phyloP scores from a whole-genome alignment of 2,113 vertebrate genomes.

The Sinocyclocheilus maitianheensis region DNA sequence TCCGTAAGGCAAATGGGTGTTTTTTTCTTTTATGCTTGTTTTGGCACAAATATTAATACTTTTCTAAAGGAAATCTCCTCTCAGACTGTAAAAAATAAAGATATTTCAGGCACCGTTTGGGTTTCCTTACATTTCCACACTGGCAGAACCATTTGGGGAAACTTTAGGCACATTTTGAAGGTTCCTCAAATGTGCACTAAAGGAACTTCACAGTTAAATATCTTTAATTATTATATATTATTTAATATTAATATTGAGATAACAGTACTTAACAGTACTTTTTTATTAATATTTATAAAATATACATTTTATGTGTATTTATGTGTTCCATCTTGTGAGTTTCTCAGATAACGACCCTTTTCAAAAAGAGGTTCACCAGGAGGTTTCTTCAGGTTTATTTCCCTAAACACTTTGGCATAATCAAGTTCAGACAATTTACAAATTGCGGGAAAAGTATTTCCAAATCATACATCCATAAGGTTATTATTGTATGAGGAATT shows the following conservation, averaged over 20 bases:
- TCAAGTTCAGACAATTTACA: background rate
- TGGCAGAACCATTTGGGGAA: background rate
- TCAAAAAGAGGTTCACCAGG: background rate
- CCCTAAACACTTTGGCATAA: background rate
- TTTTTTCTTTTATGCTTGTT: background rate
- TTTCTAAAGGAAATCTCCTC: background rate
- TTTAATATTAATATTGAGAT: background rate
- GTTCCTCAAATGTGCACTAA: background rate
- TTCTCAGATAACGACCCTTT: background rate
- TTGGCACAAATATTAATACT: background rate
- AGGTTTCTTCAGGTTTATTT: background rate
- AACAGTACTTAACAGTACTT: background rate
- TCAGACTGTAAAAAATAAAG: background rate
- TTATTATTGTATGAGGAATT: background rate
- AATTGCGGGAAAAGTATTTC: background rate
- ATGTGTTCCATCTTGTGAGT: background rate
- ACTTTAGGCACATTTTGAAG: background rate
- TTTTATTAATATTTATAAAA: too few species aligned
- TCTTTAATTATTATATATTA: background rate
- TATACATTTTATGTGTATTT: background rate
- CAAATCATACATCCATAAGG: background rate
- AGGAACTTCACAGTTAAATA: background rate
- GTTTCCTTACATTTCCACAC: background rate
- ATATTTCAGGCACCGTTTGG: background rate
- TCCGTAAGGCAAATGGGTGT: background rate